A percentile compares a stretch with the other conserved stretches of the same genome.
These are phyloP conservation scores for Dasysyrphus tricinctus DNA, from an alignment of 2,888 invertebrate species.

Conservation along the genomic window DNA sequence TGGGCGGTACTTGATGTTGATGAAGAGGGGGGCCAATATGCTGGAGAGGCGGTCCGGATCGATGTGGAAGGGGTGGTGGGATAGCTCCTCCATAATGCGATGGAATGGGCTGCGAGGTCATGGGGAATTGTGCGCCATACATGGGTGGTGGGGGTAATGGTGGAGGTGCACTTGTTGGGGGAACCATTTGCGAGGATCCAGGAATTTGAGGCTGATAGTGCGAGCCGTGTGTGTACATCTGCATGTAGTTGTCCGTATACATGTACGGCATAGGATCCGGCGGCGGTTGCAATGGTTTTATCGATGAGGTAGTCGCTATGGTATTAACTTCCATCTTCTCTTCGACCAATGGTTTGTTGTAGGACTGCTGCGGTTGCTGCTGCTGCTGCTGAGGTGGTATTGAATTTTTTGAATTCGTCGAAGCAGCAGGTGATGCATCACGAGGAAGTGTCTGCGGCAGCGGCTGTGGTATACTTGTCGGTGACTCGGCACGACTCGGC, in stretches of 20 bases:
- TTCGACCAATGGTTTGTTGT: slow-evolving; percentile 40
- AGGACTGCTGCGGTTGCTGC: slow-evolving; percentile 16
- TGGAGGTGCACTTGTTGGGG: slow-evolving; percentile 79
- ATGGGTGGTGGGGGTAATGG: slow-evolving; percentile 78
- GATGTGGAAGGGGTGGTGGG: slow-evolving; percentile 59
- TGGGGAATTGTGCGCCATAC: slow-evolving; percentile 75
- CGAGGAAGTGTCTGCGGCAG: slow-evolving; percentile 45
- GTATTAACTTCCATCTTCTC: slow-evolving; percentile 78
- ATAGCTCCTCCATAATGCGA: slow-evolving; percentile 65
- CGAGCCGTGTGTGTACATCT: slow-evolving; percentile 82
- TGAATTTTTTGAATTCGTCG: slow-evolving; percentile 27
- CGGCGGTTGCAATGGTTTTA: slow-evolving; percentile 76
- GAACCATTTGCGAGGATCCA: slow-evolving; percentile 75
- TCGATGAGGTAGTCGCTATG: slow-evolving; percentile 80
- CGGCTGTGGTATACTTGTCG: slow-evolving; percentile 77
- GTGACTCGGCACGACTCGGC: slow-evolving; percentile 86
- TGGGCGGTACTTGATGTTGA: slow-evolving; percentile 54
- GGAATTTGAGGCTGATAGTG: slow-evolving; percentile 76
- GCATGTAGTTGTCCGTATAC: slow-evolving; percentile 84
- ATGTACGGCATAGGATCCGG: slow-evolving; percentile 77
- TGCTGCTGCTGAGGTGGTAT: background rate
- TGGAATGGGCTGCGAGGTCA: slow-evolving; percentile 75
- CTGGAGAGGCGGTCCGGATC: slow-evolving; percentile 79
- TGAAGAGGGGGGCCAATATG: slow-evolving; percentile 84
- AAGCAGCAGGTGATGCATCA: slow-evolving; percentile 39